These are phyloP conservation scores for Galaxias olidus DNA, from an alignment of 2,797 vertebrate genomes.

Conservation along the genomic window DNA sequence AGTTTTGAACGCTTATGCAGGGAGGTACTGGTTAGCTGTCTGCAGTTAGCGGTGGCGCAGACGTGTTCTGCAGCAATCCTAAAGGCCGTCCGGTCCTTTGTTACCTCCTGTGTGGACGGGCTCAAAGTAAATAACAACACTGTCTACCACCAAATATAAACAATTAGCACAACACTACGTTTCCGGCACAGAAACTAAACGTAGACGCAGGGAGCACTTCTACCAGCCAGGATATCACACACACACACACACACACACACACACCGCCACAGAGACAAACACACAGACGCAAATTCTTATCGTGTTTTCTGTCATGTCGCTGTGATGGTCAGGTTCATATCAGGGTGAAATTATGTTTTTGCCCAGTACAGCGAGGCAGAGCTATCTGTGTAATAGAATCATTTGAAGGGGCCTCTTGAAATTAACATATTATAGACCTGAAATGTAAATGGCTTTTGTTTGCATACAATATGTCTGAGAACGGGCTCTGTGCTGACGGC, in stretches of 20 bases:
- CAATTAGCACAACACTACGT: too few relatives aligned
- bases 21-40: too few relatives aligned
- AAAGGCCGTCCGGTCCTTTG: too few relatives aligned
- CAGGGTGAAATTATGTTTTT: slow-evolving; percentile 60
- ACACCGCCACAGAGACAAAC: not conserved
- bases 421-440: slow-evolving; percentile 75
- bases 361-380: slow-evolving; percentile 57
- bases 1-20: too few relatives aligned
- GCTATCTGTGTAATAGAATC: slow-evolving; percentile 74
- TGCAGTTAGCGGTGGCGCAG: too few relatives aligned
- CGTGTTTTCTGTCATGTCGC: slow-evolving; percentile 49
- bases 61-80: too few relatives aligned
- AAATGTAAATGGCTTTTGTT: slow-evolving; percentile 71
- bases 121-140: too few relatives aligned
- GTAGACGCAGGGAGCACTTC: not conserved
- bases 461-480: slow-evolving; percentile 59
- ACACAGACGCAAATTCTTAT: not conserved
- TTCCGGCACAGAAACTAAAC: too few relatives aligned
- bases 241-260: slow-evolving; percentile 32
- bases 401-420: slow-evolving; percentile 72
- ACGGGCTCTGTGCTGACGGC: slow-evolving; percentile 54
- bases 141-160: too few relatives aligned
- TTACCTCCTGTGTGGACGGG: too few relatives aligned
- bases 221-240: not conserved
- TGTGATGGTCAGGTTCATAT: slow-evolving; percentile 55